These are phyloP conservation scores for Peromyscus attwateri DNA, from an alignment of 2,797 vertebrate genomes.

Conservation along the genomic window DNA sequence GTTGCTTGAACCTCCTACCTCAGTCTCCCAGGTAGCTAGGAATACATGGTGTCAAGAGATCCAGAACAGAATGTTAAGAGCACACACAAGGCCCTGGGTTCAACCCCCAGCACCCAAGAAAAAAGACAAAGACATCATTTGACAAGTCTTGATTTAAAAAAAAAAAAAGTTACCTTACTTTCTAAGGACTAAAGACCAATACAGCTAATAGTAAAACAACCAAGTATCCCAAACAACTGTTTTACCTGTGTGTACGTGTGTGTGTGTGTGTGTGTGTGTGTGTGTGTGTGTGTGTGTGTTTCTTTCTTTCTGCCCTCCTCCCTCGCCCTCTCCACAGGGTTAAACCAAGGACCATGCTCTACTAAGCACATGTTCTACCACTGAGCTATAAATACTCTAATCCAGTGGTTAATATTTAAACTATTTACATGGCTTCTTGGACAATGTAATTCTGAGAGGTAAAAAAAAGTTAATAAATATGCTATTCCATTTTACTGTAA, in stretches of 20 bases:
- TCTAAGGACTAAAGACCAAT: not conserved
- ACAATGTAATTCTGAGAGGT: slow-evolving; percentile 14
- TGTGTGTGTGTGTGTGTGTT: not conserved
- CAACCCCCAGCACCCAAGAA: not conserved
- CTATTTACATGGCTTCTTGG: slow-evolving; percentile 14
- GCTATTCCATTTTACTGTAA: not conserved
- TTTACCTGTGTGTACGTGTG: not conserved
- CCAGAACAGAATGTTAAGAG: not conserved
- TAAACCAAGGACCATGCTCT: not conserved
- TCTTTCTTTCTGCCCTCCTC: not conserved
- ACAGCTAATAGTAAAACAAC: not conserved
- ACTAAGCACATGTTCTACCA: not conserved
- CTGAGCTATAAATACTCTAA: not conserved
- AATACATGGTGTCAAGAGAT: not conserved
- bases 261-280: no score
- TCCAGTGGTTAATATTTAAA: not conserved
- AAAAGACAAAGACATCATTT: not conserved
- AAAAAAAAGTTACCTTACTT: not conserved
- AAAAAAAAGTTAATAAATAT: slow-evolving; percentile 32
- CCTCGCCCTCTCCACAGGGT: not conserved
- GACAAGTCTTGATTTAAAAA: not conserved
- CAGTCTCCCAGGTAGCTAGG: not conserved
- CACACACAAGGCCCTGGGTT: not conserved
- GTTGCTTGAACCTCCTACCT: not conserved
- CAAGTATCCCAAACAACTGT: not conserved